Conservation (phyloP, 2,888 invertebrate species). For the Dioctria linearis region DNA sequence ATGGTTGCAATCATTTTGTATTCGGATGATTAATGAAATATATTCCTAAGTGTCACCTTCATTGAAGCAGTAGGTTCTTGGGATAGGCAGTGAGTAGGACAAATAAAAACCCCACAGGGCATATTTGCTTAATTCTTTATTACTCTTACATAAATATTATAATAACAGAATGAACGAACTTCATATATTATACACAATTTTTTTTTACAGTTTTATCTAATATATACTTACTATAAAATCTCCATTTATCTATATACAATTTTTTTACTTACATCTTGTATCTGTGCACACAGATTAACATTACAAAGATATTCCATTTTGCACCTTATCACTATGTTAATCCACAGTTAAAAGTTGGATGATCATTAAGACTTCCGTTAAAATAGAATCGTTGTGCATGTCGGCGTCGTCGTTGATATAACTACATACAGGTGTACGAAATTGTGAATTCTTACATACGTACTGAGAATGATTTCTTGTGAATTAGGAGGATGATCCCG, state of each 20-base stretch:
- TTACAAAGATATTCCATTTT: not conserved
- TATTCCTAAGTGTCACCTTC: no score
- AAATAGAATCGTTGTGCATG: not conserved
- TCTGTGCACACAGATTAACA: not conserved
- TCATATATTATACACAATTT: slow-evolving; percentile 39
- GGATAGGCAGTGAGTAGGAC: not conserved
- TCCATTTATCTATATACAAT: slow-evolving; percentile 36
- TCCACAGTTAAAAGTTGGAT: no score
- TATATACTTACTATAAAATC: slow-evolving; percentile 30
- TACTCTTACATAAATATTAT: slow-evolving; percentile 48
- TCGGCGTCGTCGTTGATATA: not conserved
- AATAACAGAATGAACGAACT: slow-evolving; percentile 49
- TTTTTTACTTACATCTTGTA: slow-evolving; percentile 19
- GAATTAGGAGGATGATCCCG: not conserved
- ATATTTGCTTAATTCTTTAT: slow-evolving; percentile 31
- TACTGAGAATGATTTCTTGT: slow-evolving; percentile 12
- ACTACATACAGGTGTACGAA: slow-evolving; percentile 22
- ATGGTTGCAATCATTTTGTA: no score
- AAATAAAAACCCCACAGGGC: no score
- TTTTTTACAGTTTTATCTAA: slow-evolving; percentile 37
- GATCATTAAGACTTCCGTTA: no score
- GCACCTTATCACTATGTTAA: not conserved
- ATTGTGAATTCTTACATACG: slow-evolving; percentile 28
- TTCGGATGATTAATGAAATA: no score
- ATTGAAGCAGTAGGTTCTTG: no score